These are phyloP conservation scores for Anoplopoma fimbria DNA, from an alignment of 2,113 vertebrate genomes.

Conservation along the genomic window DNA sequence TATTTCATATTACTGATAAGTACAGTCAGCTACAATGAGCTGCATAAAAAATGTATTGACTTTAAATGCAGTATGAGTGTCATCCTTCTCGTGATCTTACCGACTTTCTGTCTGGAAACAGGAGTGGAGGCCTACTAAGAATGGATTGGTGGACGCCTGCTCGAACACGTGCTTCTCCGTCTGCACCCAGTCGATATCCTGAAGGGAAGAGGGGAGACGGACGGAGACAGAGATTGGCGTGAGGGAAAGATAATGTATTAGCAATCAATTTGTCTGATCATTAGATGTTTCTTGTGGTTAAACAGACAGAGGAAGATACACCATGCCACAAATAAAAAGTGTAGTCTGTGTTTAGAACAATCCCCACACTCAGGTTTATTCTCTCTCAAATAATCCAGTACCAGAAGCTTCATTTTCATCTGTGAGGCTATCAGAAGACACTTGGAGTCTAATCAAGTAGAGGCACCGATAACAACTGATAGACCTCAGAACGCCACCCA, in stretches of 20 bases:
- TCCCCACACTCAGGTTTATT: neutral
- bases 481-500: too few relatives aligned
- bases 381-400: too few relatives aligned
- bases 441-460: too few relatives aligned
- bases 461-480: too few relatives aligned
- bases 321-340: neutral
- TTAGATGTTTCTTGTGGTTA: conserved; percentile 20
- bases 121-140: conserved; percentile 97
- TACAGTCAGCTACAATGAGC: conserved; percentile 3
- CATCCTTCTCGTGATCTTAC: conserved; percentile 82
- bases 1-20: neutral
- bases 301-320: conserved; percentile 21
- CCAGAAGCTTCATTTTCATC: too few relatives aligned
- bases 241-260: conserved; percentile 18
- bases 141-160: conserved; percentile 97
- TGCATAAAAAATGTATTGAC: neutral
- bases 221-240: conserved; percentile 25
- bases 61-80: neutral
- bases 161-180: conserved; percentile 99
- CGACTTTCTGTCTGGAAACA: conserved; percentile 99
- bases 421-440: too few relatives aligned
- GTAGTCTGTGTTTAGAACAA: neutral
- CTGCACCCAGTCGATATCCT: conserved; percentile 99
- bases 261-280: conserved; percentile 47
- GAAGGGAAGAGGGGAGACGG: conserved; percentile 41